Evolutionary conservation across 2,888 invertebrate genomes (phyloP), one percentile per base, ranked within the genome.

Genomic region (Alloplasta piceator): DNA sequence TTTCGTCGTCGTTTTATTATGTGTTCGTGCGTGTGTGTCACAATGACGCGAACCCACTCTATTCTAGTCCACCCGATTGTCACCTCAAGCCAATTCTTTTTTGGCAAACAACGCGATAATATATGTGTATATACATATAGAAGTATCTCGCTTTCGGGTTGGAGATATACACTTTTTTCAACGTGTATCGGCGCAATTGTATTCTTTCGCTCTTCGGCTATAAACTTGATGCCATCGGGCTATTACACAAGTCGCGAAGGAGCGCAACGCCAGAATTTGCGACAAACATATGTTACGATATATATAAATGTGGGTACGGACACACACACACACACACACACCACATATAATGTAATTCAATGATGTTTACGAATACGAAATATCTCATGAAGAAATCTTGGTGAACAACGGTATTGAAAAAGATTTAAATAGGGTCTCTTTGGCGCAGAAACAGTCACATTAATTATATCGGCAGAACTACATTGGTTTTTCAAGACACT

Each of bases 121-220:
- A 26, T 26, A 26, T 26, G 3, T 26, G 26, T 26, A 3, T 26
- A 26, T 26, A 26, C 3, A 26, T 26, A 26, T 26, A 26, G 26
- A 26, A 26, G 26, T n/a, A n/a, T n/a, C n/a, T n/a, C n/a, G n/a
- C 26, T 26, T 26, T 26, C 26, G 26, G 3, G 1, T 26, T 26
- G 1, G 26, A 26, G 26, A 26, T 26, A 26, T 26, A 26, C 26
- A 14, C 16, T 52, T 4, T 52, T 14, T 52, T 52, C 6, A n/a
- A 9, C 66, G 39, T 48, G 58, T 67, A 75, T 75, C 58, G 74
- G 60, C 66, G 74, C 74, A 75, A 75, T 75, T 66, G 56, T 75
- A 67, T 74, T 75, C 50, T 50, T 67, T 50, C 16, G 50, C 48
- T 26, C 10, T 39, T 26, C 26, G 16, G 55, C 50, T 12, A 26